Evolutionary conservation across 2,888 invertebrate genomes (phyloP).

Genomic region (Bhutanitis thaidina): DNA sequence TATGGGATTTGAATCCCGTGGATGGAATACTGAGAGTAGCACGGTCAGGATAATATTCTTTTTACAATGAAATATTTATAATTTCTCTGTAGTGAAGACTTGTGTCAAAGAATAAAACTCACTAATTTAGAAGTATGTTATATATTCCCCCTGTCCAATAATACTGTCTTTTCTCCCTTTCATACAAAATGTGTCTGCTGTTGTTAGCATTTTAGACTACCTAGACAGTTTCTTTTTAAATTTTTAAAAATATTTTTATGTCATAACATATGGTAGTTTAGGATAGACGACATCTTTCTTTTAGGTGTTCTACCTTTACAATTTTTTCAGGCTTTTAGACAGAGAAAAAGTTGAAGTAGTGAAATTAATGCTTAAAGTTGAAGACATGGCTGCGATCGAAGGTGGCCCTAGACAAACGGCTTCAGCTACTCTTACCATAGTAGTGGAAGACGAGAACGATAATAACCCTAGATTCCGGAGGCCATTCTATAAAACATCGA

Average conservation of each 20-base stretch:
- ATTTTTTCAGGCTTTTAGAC: conserved; percentile 82
- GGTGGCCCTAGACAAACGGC: conserved; percentile 85
- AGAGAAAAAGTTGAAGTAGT: conserved; percentile 91
- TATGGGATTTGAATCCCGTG: conserved; percentile 87
- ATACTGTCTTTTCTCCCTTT: too few relatives aligned
- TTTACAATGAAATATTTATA: too few relatives aligned
- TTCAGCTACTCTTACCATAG: conserved; percentile 85
- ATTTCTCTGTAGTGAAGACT: too few relatives aligned
- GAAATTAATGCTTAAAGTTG: conserved; percentile 87
- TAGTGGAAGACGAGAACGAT: conserved; percentile 92
- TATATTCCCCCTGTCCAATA: too few relatives aligned
- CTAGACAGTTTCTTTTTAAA: too few relatives aligned
- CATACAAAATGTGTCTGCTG: too few relatives aligned
- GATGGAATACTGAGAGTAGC: conserved; percentile 87
- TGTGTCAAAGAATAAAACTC: too few relatives aligned
- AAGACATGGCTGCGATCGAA: conserved; percentile 90
- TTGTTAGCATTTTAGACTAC: too few relatives aligned
- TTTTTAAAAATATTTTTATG: too few relatives aligned
- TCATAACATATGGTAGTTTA: too few relatives aligned
- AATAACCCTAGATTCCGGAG: conserved; percentile 92
- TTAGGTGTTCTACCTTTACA: neutral
- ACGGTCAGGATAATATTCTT: conserved; percentile 38
- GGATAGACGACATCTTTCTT: too few relatives aligned
- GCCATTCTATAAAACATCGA: conserved; percentile 87
- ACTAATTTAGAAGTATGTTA: too few relatives aligned